Evolutionary conservation across 2,888 invertebrate genomes (phyloP).

Genomic region (Agrotis exclamationis): DNA sequence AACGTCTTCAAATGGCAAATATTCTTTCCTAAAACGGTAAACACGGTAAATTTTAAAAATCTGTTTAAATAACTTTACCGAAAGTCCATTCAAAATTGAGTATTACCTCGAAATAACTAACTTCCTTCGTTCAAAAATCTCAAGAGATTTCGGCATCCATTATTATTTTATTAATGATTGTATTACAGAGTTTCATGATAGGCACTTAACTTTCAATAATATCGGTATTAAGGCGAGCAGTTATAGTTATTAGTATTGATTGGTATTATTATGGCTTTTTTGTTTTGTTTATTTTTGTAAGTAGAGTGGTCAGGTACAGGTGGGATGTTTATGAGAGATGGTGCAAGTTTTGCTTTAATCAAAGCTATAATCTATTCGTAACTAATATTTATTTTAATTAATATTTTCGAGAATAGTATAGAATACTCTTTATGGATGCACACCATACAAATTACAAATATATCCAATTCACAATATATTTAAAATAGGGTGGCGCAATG

Average conservation of each 20-base stretch:
- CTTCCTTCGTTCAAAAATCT: conserved; percentile 32
- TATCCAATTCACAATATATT: too few species aligned
- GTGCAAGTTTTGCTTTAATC: neutral
- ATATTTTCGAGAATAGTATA: too few species aligned
- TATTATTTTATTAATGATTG: conserved; percentile 38
- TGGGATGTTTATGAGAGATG: neutral
- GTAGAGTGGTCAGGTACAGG: neutral
- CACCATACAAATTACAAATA: too few species aligned
- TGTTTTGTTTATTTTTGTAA: conserved; percentile 27
- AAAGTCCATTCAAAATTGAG: conserved; percentile 13
- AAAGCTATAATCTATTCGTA: too few species aligned
- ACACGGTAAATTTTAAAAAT: neutral
- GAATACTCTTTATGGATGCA: too few species aligned
- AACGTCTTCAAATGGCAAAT: too few species aligned
- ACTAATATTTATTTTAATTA: too few species aligned
- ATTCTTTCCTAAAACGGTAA: too few species aligned
- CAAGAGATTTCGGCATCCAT: conserved; percentile 14
- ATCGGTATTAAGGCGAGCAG: conserved; percentile 11
- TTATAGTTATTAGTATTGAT: conserved; percentile 25
- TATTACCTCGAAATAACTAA: conserved; percentile 37
- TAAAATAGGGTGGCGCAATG: too few species aligned
- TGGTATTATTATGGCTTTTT: conserved; percentile 7
- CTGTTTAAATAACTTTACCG: neutral
- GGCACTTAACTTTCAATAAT: conserved; percentile 61
- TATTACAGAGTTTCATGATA: conserved; percentile 40